Evolutionary conservation across 2,888 invertebrate species (phyloP), one percentile per base, ranked within the genome.

Genomic region (Drosophila kokeensis): DNA sequence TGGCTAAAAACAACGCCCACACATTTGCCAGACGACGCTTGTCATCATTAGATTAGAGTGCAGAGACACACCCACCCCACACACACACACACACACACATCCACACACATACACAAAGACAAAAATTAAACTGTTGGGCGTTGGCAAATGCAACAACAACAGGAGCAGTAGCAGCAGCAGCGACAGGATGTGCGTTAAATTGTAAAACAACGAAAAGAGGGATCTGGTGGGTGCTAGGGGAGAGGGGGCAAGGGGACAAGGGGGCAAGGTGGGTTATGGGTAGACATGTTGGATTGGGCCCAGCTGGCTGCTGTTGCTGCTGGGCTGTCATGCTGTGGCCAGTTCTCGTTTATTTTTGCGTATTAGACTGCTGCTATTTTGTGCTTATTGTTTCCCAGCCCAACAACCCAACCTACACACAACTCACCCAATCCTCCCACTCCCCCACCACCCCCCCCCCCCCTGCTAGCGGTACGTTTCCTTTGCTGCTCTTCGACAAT

Each of bases 41-140:
- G 87, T 87, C 90, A 90, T 90, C 87, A 90, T 87, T 87, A 90
- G 87, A 87, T 87, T 87, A 87, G 77, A 79, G 85, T 80, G 76
- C 77, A 76, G 54, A 52, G 40, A 70, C 62, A 69, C 62, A 66
- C 42, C 59, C 57, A 40, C 48, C 53, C 42, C 62, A 62, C 66
- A 69, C 55, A 62, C 69, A 65, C 40, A 58, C 40, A 58, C 40
- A 66, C 48, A 48, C 49, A 36, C 53, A 57, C n/a, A 62, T 10
- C 60, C 57, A 60, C 38, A 61, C 34, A 60, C 34, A 34, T 21
- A 58, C 38, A 34, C 34, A 42, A 45, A 62, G 59, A 76, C 64
- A 68, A 67, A 67, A 67, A 67, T 69, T 69, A 67, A 81, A 81
- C 85, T 74, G 82, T 62, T 66, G 81, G 81, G 85, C 78, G 78